phyloP scores from a whole-genome alignment of 2,888 invertebrate genomes.

The Dioctria rufipes region DNA sequence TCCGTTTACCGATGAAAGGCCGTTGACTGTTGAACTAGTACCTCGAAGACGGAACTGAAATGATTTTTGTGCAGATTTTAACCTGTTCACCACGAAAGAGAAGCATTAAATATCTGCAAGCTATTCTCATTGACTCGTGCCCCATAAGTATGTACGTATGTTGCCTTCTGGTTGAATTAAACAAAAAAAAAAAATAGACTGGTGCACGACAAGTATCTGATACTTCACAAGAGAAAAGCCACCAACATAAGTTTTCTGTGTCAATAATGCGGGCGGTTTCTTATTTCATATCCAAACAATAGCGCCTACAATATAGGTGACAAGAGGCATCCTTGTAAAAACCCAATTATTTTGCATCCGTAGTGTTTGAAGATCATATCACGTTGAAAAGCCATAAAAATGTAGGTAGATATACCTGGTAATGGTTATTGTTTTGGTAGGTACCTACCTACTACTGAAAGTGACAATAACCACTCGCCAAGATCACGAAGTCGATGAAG shows the following conservation, averaged over 20 bases:
- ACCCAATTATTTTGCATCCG: background rate
- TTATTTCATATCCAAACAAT: background rate
- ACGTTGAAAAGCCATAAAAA: background rate
- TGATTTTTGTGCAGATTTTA: background rate
- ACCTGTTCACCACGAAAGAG: background rate
- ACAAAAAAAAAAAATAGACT: background rate
- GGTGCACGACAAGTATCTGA: background rate
- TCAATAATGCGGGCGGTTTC: background rate
- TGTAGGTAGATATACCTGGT: too few relatives aligned
- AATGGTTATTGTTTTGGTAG: too few relatives aligned
- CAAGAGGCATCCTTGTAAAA: background rate
- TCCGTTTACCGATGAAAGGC: background rate
- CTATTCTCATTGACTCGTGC: too few relatives aligned
- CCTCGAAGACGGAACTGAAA: background rate
- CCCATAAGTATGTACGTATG: too few relatives aligned
- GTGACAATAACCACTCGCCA: too few relatives aligned
- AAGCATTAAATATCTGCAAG: too few relatives aligned
- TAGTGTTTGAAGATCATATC: background rate
- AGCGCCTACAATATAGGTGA: background rate
- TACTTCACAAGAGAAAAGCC: background rate
- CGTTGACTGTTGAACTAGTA: background rate
- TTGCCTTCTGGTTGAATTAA: too few relatives aligned
- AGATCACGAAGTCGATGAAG: too few relatives aligned
- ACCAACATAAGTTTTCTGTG: background rate
- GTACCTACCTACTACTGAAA: too few relatives aligned